phyloP scores from a whole-genome alignment of 2,888 invertebrate species.

The Anorthoa munda region DNA sequence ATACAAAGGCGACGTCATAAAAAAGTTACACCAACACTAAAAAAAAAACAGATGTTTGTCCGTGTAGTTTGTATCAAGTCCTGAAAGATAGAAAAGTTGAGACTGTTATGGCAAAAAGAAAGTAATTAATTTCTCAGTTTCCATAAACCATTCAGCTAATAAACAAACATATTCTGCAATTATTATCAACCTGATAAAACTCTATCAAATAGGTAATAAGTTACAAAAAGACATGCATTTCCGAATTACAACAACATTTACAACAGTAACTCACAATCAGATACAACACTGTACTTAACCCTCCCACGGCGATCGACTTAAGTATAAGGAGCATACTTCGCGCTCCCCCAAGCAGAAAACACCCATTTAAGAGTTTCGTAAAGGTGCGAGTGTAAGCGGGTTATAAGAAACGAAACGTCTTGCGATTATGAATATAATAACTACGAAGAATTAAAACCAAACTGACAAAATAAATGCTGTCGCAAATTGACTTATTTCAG shows the following conservation, averaged over 20 bases:
- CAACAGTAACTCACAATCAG: constrained; percentile 65
- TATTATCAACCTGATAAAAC: constrained; percentile 4
- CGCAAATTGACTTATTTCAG: background rate
- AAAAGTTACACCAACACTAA: too few relatives aligned
- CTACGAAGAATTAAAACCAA: background rate
- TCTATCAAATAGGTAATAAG: background rate
- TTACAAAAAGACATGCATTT: constrained; percentile 6
- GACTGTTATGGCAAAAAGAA: too few relatives aligned
- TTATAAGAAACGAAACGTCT: constrained; percentile 35
- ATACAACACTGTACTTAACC: constrained; percentile 65
- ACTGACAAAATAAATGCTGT: background rate
- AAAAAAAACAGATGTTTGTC: too few relatives aligned
- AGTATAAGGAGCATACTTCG: constrained; percentile 83
- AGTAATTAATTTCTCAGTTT: too few relatives aligned
- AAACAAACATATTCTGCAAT: background rate
- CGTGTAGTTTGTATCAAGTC: too few relatives aligned
- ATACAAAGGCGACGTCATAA: background rate
- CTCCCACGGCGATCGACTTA: constrained; percentile 76
- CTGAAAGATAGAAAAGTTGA: too few relatives aligned
- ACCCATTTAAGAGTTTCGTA: constrained; percentile 79
- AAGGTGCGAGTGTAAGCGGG: constrained; percentile 61
- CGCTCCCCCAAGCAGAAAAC: constrained; percentile 84
- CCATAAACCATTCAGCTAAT: too few relatives aligned
- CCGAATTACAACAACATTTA: too few relatives aligned
- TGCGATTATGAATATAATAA: background rate